A percentile compares a stretch with the other conserved stretches of the same genome.
Conservation (phyloP, 2,113 vertebrate species). For the Oreochromis spilurus region DNA sequence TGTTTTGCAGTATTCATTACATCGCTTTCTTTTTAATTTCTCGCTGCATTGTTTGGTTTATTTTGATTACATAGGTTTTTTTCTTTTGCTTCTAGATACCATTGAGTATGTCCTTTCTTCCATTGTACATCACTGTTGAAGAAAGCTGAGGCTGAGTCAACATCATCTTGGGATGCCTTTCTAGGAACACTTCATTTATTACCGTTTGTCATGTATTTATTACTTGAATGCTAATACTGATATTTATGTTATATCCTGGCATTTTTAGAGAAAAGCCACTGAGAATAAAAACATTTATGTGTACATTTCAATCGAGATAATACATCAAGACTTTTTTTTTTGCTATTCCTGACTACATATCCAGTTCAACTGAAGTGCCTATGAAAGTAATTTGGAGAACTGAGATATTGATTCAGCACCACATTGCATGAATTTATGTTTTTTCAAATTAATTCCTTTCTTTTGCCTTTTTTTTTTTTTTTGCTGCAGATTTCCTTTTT, state of each 20-base stretch:
- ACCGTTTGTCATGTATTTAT: slow-evolving; percentile 8
- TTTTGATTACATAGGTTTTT: slow-evolving; percentile 45
- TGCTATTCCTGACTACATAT: background rate
- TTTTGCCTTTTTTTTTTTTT: background rate
- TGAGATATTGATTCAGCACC: background rate
- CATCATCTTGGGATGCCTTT: slow-evolving; percentile 61
- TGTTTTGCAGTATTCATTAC: background rate
- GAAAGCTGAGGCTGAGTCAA: slow-evolving; percentile 58
- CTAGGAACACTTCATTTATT: slow-evolving; percentile 46
- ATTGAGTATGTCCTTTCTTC: slow-evolving; percentile 61
- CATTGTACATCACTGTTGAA: slow-evolving; percentile 61
- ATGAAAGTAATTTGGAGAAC: background rate
- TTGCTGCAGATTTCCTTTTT: slow-evolving; percentile 19
- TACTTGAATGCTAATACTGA: slow-evolving; percentile 9
- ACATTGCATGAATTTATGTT: slow-evolving; percentile 47
- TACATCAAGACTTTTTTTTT: background rate
- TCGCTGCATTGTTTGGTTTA: slow-evolving; percentile 33
- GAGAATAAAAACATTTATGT: background rate
- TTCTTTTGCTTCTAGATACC: slow-evolving; percentile 71
- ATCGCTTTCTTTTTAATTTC: background rate
- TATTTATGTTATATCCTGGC: background rate
- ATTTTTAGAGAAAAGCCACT: background rate
- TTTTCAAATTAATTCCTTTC: slow-evolving; percentile 22
- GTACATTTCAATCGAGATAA: background rate
- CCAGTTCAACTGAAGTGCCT: slow-evolving; percentile 33